These are phyloP conservation scores for Falco peregrinus DNA, from an alignment of 2,797 vertebrate genomes.

Conservation along the genomic window DNA sequence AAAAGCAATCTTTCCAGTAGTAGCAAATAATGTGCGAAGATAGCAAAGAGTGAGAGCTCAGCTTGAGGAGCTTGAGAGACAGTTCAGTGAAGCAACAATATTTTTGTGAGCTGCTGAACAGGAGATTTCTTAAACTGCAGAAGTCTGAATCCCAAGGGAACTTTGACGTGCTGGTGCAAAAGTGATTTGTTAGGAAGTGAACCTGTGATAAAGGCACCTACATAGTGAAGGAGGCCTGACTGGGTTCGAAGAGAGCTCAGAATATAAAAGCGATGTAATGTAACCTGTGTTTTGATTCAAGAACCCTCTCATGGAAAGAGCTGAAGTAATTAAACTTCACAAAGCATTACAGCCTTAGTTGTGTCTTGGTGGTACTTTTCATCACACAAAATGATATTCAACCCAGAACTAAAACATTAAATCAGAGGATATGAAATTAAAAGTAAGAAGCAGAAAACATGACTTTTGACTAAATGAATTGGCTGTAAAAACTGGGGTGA, in stretches of 20 bases:
- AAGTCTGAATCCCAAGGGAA: background rate
- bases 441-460: constrained; percentile 64
- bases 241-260: background rate
- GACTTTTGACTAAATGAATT: constrained; percentile 59
- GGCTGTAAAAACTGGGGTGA: constrained; percentile 65
- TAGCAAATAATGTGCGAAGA: background rate
- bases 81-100: background rate
- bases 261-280: background rate
- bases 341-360: background rate
- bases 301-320: background rate
- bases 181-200: background rate
- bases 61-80: background rate
- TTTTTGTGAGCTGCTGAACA: background rate
- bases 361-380: constrained; percentile 3
- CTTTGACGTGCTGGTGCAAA: background rate
- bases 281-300: background rate
- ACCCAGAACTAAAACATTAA: constrained; percentile 45
- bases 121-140: background rate
- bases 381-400: background rate
- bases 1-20: background rate
- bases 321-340: background rate
- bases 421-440: constrained; percentile 20
- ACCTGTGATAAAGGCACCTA: background rate
- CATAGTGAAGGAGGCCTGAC: background rate
- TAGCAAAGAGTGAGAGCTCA: background rate